phyloP scores from a whole-genome alignment of 2,797 vertebrate species.

The Anabas testudineus region DNA sequence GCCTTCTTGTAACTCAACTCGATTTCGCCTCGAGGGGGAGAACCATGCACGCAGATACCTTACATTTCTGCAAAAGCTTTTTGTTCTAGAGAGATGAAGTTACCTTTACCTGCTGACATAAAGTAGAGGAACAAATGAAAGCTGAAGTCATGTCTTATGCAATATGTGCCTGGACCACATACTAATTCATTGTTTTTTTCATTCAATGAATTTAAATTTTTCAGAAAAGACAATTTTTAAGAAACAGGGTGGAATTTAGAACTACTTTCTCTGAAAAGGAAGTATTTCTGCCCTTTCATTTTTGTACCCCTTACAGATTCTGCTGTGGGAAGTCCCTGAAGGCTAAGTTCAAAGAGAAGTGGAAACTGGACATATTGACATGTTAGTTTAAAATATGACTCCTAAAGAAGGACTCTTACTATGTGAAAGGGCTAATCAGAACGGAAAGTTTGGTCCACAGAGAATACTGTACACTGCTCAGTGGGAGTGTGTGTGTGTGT shows the following conservation, averaged over 20 bases:
- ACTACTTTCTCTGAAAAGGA: neutral
- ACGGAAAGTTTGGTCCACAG: too few species aligned
- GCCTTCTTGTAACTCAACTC: neutral
- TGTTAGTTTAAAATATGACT: neutral
- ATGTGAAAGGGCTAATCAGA: too few species aligned
- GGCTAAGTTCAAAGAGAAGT: neutral
- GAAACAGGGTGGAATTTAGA: neutral
- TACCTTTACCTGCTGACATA: neutral
- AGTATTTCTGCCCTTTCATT: neutral
- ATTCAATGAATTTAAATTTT: neutral
- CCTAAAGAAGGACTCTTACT: too few species aligned
- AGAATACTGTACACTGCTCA: too few species aligned
- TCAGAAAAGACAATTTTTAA: neutral
- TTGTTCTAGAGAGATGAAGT: neutral
- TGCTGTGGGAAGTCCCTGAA: too few species aligned
- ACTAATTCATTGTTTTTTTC: neutral
- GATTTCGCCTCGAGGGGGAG: neutral
- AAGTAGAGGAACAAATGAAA: neutral
- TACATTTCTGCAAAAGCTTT: neutral
- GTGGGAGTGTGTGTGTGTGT: too few species aligned
- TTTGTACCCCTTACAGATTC: neutral
- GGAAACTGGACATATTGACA: neutral
- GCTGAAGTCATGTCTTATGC: neutral
- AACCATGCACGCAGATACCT: neutral
- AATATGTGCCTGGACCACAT: too few species aligned